phyloP scores from a whole-genome alignment of 1,140 invertebrate species.

The Hesperophylax magnus region DNA sequence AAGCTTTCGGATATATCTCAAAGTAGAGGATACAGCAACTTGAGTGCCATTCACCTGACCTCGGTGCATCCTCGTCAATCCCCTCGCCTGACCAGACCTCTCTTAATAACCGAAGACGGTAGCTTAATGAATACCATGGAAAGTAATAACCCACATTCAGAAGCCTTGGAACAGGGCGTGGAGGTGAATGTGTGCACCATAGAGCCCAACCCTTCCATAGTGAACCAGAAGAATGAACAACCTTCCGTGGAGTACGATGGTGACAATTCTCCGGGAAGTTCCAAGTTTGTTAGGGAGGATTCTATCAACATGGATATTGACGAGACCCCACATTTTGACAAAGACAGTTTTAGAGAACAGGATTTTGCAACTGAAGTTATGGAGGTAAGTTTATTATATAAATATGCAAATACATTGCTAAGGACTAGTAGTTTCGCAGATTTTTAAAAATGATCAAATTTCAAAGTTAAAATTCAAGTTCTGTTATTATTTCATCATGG shows the following conservation, averaged over 20 bases:
- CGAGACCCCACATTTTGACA: conserved; percentile 70
- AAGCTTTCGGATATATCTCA: conserved; percentile 70
- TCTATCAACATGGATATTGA: conserved; percentile 74
- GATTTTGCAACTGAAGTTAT: conserved; percentile 86
- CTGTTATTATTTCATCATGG: too few relatives aligned
- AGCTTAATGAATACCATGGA: conserved; percentile 22
- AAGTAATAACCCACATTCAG: not conserved
- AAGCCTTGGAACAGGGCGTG: conserved; percentile 2
- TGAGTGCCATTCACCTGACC: conserved; percentile 20
- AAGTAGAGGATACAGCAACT: conserved; percentile 59
- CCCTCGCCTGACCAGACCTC: not conserved
- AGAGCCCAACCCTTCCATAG: conserved; percentile 29
- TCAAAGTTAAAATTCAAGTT: too few relatives aligned
- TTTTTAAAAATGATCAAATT: too few relatives aligned
- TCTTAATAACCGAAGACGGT: not conserved
- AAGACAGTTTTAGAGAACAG: conserved; percentile 72
- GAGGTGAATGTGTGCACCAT: conserved; percentile 31
- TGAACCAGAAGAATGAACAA: conserved; percentile 38
- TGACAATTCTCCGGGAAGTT: conserved; percentile 55
- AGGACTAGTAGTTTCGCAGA: too few relatives aligned
- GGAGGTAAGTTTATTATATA: conserved; percentile 71
- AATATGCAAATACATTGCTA: too few relatives aligned
- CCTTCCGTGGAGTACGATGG: conserved; percentile 30
- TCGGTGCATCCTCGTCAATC: conserved; percentile 27
- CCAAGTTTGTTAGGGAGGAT: conserved; percentile 58